A percentile compares a stretch with the other conserved stretches of the same genome.
phyloP scores from a whole-genome alignment of 2,888 invertebrate genomes.

The Melanophora roralis region DNA sequence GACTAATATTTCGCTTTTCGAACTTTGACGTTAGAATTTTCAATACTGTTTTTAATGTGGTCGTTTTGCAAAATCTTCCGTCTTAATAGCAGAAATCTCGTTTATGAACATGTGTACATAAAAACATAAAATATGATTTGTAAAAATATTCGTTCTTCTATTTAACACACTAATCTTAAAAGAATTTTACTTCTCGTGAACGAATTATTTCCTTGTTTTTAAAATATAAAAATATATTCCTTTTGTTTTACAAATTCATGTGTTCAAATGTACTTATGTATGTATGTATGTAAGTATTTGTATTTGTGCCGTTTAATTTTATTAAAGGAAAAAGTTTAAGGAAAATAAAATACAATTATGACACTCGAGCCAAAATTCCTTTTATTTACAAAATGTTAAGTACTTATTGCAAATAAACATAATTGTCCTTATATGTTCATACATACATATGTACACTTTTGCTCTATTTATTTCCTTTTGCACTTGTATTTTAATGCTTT shows the following conservation, averaged over 20 bases:
- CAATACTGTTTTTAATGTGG: too few species aligned
- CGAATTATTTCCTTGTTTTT: constrained; percentile 13
- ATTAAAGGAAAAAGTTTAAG: constrained; percentile 4
- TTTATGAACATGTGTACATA: too few species aligned
- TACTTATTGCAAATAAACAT: constrained; percentile 44
- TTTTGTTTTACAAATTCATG: too few species aligned
- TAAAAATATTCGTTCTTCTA: constrained; percentile 2
- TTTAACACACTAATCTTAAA: neutral
- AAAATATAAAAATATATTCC: too few species aligned
- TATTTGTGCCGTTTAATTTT: constrained; percentile 1
- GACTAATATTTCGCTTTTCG: too few species aligned
- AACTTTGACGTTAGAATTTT: too few species aligned
- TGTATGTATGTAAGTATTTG: neutral
- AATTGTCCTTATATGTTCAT: constrained; percentile 32
- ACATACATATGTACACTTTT: too few species aligned
- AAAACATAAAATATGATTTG: constrained; percentile 27
- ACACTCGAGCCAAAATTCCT: constrained; percentile 54
- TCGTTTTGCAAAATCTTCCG: too few species aligned
- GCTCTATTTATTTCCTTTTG: neutral
- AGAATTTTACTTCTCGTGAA: constrained; percentile 3
- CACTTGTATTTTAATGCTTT: neutral
- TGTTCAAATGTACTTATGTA: neutral
- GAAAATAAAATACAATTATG: constrained; percentile 48
- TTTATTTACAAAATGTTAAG: constrained; percentile 40
- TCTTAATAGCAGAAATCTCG: too few species aligned